Evolutionary conservation across 2,113 vertebrate genomes (phyloP), one percentile per base, ranked within the genome.

Genomic region (Oceanodroma tethys): DNA sequence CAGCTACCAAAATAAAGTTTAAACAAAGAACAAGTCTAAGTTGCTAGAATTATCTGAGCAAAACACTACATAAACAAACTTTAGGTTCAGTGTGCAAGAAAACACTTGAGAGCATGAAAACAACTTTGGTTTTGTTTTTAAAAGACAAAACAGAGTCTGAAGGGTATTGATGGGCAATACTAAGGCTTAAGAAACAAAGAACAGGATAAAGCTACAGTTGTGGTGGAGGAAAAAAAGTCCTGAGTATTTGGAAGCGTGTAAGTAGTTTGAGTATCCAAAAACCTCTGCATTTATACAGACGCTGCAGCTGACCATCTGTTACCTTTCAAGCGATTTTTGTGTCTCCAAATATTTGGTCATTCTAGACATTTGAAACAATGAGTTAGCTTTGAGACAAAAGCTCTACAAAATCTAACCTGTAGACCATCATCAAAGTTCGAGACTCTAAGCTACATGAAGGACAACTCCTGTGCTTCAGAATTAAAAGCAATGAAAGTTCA

Each of bases 51-150:
- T 83, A 58, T 53, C 32, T 34, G 62, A 94, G 66, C 62, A 76
- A 81, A 91, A 82, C 29, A 65, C 19, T n/a, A 50, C 9, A 11
- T 79, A 29, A 30, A 16, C 48, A 40, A 93, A 80, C 42, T 60
- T 70, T 13, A 81, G 10, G 50, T 70, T 90, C 56, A 90, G n/a
- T 23, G 26, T 67, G 47, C 50, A 83, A 60, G 52, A 85, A 75
- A 95, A 90, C 6, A 3, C 29, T 78, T 74, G 36, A 68, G 74
- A 95, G 80, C 80, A 67, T 6, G 17, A 79, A 87, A 48, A 89
- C 56, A 95, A 85, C 92, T 97, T 96, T 96, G 95, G 95, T 94
- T 91, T 93, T 88, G 48, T 82, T 96, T 94, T 68, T 85, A 59
- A 71, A 71, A 94, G 95, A 87, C 29, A 76, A 72, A 84, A 71